phyloP scores from a whole-genome alignment of 2,113 vertebrate species.

The Tetrax tetrax region DNA sequence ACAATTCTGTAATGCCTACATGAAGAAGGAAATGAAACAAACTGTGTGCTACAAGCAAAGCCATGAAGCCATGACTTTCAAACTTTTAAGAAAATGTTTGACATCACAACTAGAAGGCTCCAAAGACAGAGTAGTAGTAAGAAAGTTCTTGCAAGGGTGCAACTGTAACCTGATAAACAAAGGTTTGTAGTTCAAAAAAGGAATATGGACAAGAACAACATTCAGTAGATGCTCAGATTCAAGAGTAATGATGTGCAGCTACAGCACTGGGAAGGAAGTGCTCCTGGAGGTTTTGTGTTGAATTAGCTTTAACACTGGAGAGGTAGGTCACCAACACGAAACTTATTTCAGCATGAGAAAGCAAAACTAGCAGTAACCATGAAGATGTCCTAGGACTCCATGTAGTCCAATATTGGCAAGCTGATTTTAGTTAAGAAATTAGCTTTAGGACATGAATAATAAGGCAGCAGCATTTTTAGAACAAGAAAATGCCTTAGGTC shows the following conservation, averaged over 20 bases:
- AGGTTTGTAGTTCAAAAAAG: neutral
- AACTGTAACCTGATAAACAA: neutral
- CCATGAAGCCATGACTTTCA: neutral
- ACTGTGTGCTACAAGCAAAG: neutral
- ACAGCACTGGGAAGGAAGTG: neutral
- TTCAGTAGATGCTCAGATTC: neutral
- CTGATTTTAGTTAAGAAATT: neutral
- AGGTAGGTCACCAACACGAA: neutral
- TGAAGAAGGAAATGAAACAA: neutral
- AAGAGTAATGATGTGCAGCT: neutral
- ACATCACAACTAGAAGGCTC: neutral
- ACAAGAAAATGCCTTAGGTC: constrained; percentile 2
- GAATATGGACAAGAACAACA: neutral
- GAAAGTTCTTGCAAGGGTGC: neutral
- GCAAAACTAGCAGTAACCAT: neutral
- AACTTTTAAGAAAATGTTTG: neutral
- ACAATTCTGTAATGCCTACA: neutral
- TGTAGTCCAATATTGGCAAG: neutral
- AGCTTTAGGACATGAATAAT: neutral
- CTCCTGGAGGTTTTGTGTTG: neutral
- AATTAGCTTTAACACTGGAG: neutral
- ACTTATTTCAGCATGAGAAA: neutral
- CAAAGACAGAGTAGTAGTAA: neutral
- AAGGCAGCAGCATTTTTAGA: neutral
- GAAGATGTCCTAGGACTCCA: neutral